Evolutionary conservation across 2,113 vertebrate species (phyloP).

Genomic region (Argyrosomus japonicus): DNA sequence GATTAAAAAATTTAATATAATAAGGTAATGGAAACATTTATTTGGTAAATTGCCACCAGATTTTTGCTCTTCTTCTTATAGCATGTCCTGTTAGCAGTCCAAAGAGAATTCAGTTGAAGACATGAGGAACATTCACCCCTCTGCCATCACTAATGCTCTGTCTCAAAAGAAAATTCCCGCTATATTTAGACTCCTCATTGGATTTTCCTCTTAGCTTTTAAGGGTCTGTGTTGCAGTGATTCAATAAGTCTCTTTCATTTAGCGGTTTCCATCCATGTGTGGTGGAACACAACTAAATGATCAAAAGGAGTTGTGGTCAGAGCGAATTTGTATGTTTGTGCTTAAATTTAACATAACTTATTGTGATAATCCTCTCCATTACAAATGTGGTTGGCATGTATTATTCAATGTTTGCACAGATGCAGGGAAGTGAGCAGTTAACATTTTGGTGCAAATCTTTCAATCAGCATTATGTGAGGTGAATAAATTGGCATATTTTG

Average conservation of each 20-base stretch:
- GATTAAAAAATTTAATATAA: neutral
- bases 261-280: neutral
- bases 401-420: neutral
- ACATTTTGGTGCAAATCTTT: no score
- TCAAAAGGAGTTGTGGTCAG: neutral
- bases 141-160: slow-evolving; percentile 7
- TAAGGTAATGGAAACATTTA: neutral
- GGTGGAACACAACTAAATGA: neutral
- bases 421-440: neutral
- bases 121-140: slow-evolving; percentile 1
- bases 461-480: no score
- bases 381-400: no score
- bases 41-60: neutral
- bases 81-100: neutral
- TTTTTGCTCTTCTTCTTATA: neutral
- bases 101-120: neutral
- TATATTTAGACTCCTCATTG: slow-evolving; percentile 45
- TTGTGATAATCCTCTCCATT: neutral
- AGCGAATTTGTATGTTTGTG: neutral
- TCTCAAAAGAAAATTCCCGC: slow-evolving; percentile 4
- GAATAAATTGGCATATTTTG: no score
- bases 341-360: neutral
- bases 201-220: slow-evolving; percentile 40
- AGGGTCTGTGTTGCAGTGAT: slow-evolving; percentile 31
- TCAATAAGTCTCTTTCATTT: slow-evolving; percentile 33